Percentiles rank a stretch among this genome's conserved stretches.
These are phyloP conservation scores for Oryzias woworae DNA, from an alignment of 2,113 vertebrate species.

Conservation along the genomic window DNA sequence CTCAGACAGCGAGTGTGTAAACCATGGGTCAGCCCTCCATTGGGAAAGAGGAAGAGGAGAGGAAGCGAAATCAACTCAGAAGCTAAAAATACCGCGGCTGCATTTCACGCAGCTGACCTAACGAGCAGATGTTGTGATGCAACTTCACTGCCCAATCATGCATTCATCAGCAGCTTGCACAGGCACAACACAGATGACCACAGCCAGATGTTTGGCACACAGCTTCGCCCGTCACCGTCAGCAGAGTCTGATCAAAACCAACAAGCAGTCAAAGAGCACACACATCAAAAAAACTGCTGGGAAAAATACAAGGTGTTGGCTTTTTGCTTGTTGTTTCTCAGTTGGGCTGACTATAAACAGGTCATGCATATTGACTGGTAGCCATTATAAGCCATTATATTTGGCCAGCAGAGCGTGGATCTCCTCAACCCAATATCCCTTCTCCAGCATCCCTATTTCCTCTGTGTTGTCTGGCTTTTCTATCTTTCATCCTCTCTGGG, in stretches of 20 bases:
- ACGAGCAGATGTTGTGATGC: conserved; percentile 57
- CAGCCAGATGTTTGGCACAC: conserved; percentile 33
- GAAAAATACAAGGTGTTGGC: conserved; percentile 10
- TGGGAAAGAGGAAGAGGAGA: conserved; percentile 17
- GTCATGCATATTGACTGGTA: conserved; percentile 59
- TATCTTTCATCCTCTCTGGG: conserved; percentile 17
- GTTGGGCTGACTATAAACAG: conserved; percentile 45
- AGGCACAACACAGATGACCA: conserved; percentile 22
- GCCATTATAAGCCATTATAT: conserved; percentile 53
- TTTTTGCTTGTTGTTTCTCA: conserved; percentile 25
- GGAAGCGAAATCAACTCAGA: conserved; percentile 6
- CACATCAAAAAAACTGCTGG: not conserved
- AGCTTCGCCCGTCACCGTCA: conserved; percentile 20
- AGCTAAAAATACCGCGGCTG: conserved; percentile 46
- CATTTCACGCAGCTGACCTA: conserved; percentile 24
- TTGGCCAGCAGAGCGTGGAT: conserved; percentile 51
- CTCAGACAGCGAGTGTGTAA: conserved; percentile 19
- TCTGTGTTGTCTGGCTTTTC: conserved; percentile 16
- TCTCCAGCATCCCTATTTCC: conserved; percentile 1
- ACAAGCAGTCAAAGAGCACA: not conserved
- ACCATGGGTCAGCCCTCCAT: conserved; percentile 39
- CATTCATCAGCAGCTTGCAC: conserved; percentile 18
- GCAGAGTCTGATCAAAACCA: conserved; percentile 18
- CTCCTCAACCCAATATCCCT: conserved; percentile 24
- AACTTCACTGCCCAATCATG: conserved; percentile 14